Evolutionary conservation across 2,113 vertebrate genomes (phyloP), one percentile per base, ranked within the genome.

Genomic region (Rhizomys pruinosus): DNA sequence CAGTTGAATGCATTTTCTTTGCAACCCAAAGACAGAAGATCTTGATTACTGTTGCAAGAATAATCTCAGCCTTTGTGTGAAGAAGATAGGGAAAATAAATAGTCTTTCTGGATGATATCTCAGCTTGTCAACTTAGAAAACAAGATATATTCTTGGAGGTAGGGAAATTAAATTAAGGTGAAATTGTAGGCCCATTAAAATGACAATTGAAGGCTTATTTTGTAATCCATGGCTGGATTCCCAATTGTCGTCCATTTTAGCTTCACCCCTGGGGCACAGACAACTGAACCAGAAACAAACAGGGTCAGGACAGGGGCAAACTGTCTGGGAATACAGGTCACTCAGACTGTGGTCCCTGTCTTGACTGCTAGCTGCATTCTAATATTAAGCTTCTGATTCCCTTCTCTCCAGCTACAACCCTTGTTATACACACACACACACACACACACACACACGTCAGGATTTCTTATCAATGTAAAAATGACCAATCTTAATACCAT

Each of bases 1-100:
- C 86, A 97, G 96, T 95, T 94, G 95, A 97, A 97, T 94, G 84
- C 82, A 92, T 95, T 97, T 97, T 96, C 90, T 96, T 95, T 93
- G 87, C 94, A 89, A 93, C 66, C 92, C 84, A 95, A 97, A 98
- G 95, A 96, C 96, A 92, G 95, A 96, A 96, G 93, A 96, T 97
- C 94, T 96, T 96, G 96, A 97, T 98, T 98, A 97, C 93, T 96
- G 59, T 69, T 92, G 55, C 93, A 96, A 94, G 59, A 96, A 95
- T 96, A 96, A 97, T 96, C 93, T 97, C 84, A 90, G 84, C 17
- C 84, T 97, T 97, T 96, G 93, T 96, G 93, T 93, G 89, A 91
- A 93, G 59, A 93, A 95, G 89, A 96, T 52, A 97, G 92, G 81
- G 78, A 93, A 96, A 97, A 97, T 95, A 97, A 97, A 97, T 94